A percentile compares a stretch with the other conserved stretches of the same genome.
phyloP scores from a whole-genome alignment of 2,888 invertebrate species.

The Philonicus albiceps region DNA sequence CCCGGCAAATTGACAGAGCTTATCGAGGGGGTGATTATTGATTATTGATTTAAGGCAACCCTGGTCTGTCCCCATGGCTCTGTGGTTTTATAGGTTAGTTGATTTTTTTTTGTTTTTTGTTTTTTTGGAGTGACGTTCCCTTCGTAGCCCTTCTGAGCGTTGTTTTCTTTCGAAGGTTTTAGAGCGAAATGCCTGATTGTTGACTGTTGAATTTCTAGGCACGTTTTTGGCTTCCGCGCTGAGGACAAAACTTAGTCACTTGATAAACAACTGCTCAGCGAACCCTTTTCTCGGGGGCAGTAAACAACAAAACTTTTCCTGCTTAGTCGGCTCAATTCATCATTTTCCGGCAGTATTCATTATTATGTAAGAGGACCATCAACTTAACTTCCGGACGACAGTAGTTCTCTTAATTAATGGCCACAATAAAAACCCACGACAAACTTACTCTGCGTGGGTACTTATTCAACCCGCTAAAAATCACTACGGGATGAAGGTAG shows the following conservation, averaged over 20 bases:
- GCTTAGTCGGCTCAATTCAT: neutral
- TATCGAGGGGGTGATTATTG: constrained; percentile 18
- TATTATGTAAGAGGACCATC: neutral
- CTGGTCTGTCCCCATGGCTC: neutral
- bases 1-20: constrained; percentile 9
- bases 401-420: neutral
- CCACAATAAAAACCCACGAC: neutral
- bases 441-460: neutral
- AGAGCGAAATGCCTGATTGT: neutral
- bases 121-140: neutral
- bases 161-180: neutral
- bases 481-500: neutral
- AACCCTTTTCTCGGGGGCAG: neutral
- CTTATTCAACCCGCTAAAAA: constrained; percentile 1
- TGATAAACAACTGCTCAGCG: neutral
- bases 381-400: constrained; percentile 14
- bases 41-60: constrained; percentile 13
- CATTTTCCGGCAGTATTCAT: neutral
- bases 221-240: neutral
- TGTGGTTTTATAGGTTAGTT: neutral
- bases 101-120: neutral
- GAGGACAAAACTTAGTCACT: neutral
- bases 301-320: neutral
- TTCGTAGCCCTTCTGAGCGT: neutral
- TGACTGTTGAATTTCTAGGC: neutral